Evolutionary conservation across 2,113 vertebrate species (phyloP).

Genomic region (Tringa solitaria): DNA sequence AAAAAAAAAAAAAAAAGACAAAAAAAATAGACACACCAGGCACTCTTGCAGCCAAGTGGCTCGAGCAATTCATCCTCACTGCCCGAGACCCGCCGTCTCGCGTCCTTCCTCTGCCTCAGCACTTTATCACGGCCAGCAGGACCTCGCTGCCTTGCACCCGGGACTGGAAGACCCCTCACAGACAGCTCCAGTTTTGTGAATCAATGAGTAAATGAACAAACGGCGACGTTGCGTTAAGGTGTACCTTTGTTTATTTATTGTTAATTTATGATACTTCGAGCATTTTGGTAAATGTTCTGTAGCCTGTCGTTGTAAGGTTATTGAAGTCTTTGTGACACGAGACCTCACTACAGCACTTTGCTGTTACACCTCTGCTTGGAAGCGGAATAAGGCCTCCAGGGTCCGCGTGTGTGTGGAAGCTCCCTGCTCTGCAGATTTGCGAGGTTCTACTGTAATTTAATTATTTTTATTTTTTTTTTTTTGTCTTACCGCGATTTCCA

Average conservation of each 20-base stretch:
- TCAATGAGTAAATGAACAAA: constrained; percentile 21
- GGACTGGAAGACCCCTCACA: constrained; percentile 44
- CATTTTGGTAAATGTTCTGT: constrained; percentile 52
- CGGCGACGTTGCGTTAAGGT: background rate
- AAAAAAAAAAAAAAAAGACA: background rate
- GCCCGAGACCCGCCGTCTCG: constrained; percentile 40
- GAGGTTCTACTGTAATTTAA: constrained; percentile 61
- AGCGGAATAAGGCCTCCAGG: constrained; percentile 33
- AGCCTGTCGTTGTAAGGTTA: background rate
- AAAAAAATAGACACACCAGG: background rate
- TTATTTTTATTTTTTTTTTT: background rate
- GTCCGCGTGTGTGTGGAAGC: constrained; percentile 44
- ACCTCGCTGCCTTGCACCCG: constrained; percentile 47
- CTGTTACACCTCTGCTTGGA: constrained; percentile 56
- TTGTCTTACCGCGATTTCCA: constrained; percentile 58
- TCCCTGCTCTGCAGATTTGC: constrained; percentile 54
- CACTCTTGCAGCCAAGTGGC: constrained; percentile 38
- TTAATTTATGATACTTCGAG: constrained; percentile 67
- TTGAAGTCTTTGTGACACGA: constrained; percentile 47
- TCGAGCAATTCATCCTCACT: constrained; percentile 48
- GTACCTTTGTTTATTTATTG: constrained; percentile 53
- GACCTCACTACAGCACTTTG: constrained; percentile 68
- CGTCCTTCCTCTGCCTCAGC: constrained; percentile 70
- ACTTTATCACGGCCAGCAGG: constrained; percentile 76
- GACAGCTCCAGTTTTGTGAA: background rate